phyloP scores from a whole-genome alignment of 2,888 invertebrate genomes.

The Pandemis heparana region DNA sequence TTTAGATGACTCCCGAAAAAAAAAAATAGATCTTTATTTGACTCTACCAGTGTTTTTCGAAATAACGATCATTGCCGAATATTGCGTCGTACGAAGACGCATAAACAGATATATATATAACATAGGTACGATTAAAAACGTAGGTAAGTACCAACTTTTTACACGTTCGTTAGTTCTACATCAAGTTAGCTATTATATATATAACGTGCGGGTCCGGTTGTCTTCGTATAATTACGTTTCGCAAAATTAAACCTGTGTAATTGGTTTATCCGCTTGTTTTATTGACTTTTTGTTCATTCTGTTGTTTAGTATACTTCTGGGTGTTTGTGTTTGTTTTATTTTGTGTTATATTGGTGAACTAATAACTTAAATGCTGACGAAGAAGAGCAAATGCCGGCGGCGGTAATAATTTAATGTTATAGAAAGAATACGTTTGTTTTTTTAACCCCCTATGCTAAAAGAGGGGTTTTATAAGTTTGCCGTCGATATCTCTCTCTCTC shows the following conservation, averaged over 20 bases:
- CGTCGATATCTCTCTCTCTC: no score
- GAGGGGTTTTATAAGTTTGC: no score
- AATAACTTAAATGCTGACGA: slow-evolving; percentile 14
- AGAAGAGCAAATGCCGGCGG: slow-evolving; percentile 2
- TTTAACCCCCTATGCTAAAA: no score
- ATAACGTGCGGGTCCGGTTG: slow-evolving; percentile 22
- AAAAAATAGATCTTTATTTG: no score
- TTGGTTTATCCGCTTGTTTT: slow-evolving; percentile 28
- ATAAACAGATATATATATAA: neutral
- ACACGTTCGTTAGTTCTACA: slow-evolving; percentile 3
- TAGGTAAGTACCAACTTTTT: neutral
- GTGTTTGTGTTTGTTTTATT: neutral
- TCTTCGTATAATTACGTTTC: slow-evolving; percentile 21
- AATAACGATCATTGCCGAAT: no score
- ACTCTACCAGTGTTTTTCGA: no score
- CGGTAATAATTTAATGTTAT: neutral
- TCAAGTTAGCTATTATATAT: neutral
- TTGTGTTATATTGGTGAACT: neutral
- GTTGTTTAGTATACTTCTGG: neutral
- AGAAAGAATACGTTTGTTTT: neutral
- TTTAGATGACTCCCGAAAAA: no score
- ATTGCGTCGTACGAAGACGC: no score
- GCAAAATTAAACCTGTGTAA: slow-evolving; percentile 38
- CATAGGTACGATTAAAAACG: neutral
- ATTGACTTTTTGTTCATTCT: slow-evolving; percentile 24